Base-by-base conservation (phyloP, 53 echinoderm and acorn worm genomes). In the Holothuria scabra region DNA sequence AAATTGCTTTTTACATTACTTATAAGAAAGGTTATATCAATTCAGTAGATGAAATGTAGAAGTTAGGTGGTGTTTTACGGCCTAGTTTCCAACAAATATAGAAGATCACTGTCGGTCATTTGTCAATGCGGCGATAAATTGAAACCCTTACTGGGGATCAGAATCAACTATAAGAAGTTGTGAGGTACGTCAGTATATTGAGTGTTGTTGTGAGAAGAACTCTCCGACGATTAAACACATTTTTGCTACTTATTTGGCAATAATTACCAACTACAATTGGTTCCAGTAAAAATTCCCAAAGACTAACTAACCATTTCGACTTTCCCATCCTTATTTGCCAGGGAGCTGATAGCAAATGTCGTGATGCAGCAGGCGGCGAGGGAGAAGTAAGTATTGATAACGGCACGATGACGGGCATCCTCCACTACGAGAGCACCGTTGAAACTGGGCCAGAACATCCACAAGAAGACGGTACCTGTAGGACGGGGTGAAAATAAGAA, bases 361-460 rank as follows among this genome's bases (percentile, higher is more conserved):
- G 86, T 86, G 28, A 99, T 88, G 46, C 90, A 90, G 67, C 99
- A 99, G n/a, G 99, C 99, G 56, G 99, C 89, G 29, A 99, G 66
- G 26, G 99, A 92, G 80, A 87, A 99, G 87, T 99, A 99, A 0
- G 99, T 99, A 89, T 99, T 99, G 76, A 99, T 74, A 12, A 99
- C 93, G 24, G 99, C 99, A 8, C 99, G 92, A 63, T 99, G 95
- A 12, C 94, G 99, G 12, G 66, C 86, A 37, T 95, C 95, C 59
- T 91, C 93, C 20, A 79, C 67, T 0, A 92, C 99, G 11, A 99
- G 87, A 59, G 99, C 99, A 69, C 94, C 93, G 89, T 99, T 99
- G 83, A 99, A 99, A 57, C 99, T 99, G 10, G 99, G 99, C 99
- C 99, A 99, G 91, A 95, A 99, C 78, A 99, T 80, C 99, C 99